Base-by-base conservation (phyloP, 1,140 invertebrate species). In the Pseudomyrmex pallidus region DNA sequence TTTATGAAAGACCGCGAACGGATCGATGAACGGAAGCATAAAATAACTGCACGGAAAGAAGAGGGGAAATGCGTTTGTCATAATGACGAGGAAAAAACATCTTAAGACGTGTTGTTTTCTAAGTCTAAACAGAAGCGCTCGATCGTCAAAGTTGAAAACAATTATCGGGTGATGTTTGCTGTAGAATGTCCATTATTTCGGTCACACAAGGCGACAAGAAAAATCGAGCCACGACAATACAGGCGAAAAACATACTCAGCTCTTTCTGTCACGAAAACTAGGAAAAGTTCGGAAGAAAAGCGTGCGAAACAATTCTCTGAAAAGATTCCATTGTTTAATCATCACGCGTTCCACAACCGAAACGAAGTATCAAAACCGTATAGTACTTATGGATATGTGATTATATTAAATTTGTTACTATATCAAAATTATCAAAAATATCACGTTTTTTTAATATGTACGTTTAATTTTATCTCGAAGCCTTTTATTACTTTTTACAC, bases 281-380 rank as follows among this genome's bases (percentile, higher is more conserved):
- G 48, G 35, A 46, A 78, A 80, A 70, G 54, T 20, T 50, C 20
- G 52, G n/a, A 80, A 57, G 56, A 46, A 78, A 70, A 44, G 64
- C 20, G 20, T 17, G 20, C 63, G 9, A 10, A 70, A 78, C 64
- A 78, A 78, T 78, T 44, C 44, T 2, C 0, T 48, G 54, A 70
- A 70, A 80, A 9, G 17, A 70, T 10, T 5, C 20, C 44, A 80
- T 80, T 80, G 66, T 80, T 80, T 80, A 54, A 80, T 59, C 12
- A 59, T 8, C 35, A 8, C 25, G 17, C 2, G 20, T 59, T 35
- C 48, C 12, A 70, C 15, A 48, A 48, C 10, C 13, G 13, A 25
- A 12, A n/a, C 17, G 50, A 80, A 70, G 48, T 59, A 67, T 70
- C n/a, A 50, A 70, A 61, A 70, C 50, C 0, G 7, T 8, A 15